Percentiles rank a stretch among this genome's conserved stretches.
Conservation (phyloP, 2,888 invertebrate genomes). For the Drosophila maculinotata region DNA sequence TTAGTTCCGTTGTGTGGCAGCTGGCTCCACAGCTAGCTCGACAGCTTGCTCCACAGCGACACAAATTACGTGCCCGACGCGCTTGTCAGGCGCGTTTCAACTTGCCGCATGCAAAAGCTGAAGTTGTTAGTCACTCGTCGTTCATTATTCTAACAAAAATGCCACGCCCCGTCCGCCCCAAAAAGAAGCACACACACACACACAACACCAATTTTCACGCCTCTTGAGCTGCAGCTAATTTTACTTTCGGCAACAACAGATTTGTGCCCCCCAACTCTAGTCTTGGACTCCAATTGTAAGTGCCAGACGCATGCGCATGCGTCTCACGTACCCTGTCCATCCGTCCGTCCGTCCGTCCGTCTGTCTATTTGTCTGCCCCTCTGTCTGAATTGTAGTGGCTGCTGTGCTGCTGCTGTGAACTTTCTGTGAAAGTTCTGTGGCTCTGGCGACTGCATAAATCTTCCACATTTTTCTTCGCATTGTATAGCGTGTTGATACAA, state of each 20-base stretch:
- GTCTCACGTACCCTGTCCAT: slow-evolving; percentile 62
- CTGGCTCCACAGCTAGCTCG: slow-evolving; percentile 10
- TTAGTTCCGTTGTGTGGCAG: slow-evolving; percentile 46
- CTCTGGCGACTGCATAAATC: slow-evolving; percentile 62
- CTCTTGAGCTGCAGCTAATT: slow-evolving; percentile 59
- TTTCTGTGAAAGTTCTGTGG: slow-evolving; percentile 73
- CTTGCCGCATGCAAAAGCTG: slow-evolving; percentile 57
- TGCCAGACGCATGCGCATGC: slow-evolving; percentile 67
- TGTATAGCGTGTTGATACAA: slow-evolving; percentile 51
- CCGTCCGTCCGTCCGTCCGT: slow-evolving; percentile 7
- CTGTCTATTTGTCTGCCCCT: neutral
- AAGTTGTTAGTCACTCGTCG: slow-evolving; percentile 48
- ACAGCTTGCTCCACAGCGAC: slow-evolving; percentile 44
- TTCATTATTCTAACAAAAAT: slow-evolving; percentile 37
- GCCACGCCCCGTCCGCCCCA: slow-evolving; percentile 17
- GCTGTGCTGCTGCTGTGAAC: slow-evolving; percentile 53
- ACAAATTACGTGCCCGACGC: slow-evolving; percentile 70
- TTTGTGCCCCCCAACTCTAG: slow-evolving; percentile 7
- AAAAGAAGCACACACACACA: slow-evolving; percentile 1
- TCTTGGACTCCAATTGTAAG: slow-evolving; percentile 10
- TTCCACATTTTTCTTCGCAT: slow-evolving; percentile 42
- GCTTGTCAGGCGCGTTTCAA: slow-evolving; percentile 58
- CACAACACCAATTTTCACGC: slow-evolving; percentile 45
- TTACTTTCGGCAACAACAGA: slow-evolving; percentile 62
- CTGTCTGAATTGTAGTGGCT: slow-evolving; percentile 15